Evolutionary conservation across 2,797 vertebrate genomes (phyloP).

Genomic region (Tangara arthus): DNA sequence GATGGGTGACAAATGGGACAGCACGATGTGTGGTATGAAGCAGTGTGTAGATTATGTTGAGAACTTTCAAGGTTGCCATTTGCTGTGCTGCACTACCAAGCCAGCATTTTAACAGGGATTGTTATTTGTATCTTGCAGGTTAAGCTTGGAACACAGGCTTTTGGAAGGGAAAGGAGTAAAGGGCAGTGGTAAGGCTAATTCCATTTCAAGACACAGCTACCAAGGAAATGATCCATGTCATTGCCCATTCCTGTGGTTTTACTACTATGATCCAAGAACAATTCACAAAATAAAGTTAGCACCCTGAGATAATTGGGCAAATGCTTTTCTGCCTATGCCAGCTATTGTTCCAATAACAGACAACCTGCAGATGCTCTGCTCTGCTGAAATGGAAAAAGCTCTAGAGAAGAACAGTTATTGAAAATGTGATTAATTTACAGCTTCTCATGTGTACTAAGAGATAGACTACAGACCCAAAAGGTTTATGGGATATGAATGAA

Average conservation of each 20-base stretch:
- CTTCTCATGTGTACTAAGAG: neutral
- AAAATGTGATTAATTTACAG: neutral
- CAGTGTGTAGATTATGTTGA: neutral
- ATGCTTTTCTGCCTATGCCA: neutral
- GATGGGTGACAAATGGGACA: neutral
- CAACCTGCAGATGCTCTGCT: neutral
- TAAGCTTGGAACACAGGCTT: neutral
- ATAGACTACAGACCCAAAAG: neutral
- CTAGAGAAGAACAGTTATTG: neutral
- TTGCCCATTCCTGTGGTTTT: conserved; percentile 2
- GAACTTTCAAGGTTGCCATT: neutral
- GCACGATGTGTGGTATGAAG: neutral
- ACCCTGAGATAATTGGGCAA: neutral
- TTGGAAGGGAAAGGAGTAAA: neutral
- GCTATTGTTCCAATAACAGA: neutral
- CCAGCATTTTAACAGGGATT: neutral
- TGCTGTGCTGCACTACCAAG: neutral
- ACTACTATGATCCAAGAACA: neutral
- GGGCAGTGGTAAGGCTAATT: neutral
- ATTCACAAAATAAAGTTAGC: neutral
- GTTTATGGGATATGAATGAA: neutral
- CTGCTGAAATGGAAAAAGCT: neutral
- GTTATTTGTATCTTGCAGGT: neutral
- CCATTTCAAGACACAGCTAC: neutral
- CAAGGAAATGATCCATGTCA: neutral